Conservation (phyloP, 2,888 invertebrate genomes). For the Acanthococcus lagerstroemiae region DNA sequence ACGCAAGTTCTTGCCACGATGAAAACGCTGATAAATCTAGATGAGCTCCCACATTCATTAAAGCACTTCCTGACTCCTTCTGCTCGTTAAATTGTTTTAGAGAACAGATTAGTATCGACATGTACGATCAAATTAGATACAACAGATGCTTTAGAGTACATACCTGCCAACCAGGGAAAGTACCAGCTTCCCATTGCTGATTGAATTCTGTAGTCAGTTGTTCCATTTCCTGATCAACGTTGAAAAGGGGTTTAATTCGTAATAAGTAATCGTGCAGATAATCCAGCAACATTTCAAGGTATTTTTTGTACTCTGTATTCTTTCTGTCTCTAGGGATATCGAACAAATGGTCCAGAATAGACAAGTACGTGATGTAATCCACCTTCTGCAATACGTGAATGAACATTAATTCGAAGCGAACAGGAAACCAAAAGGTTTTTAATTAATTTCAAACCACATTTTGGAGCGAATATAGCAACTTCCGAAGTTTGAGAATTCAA, state of each 20-base stretch:
- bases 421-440: too few relatives aligned
- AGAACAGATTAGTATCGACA: too few relatives aligned
- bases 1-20: slow-evolving; percentile 93
- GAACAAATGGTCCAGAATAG: slow-evolving; percentile 87
- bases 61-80: slow-evolving; percentile 85
- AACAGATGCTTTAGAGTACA: too few relatives aligned
- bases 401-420: too few relatives aligned
- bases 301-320: slow-evolving; percentile 76
- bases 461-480: too few relatives aligned
- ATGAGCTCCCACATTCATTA: slow-evolving; percentile 91
- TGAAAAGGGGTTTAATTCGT: slow-evolving; percentile 75
- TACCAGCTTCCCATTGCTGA: slow-evolving; percentile 76
- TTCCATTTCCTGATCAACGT: slow-evolving; percentile 68
- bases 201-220: slow-evolving; percentile 70
- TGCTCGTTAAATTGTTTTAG: too few relatives aligned
- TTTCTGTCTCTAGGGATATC: slow-evolving; percentile 87
- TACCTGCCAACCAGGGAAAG: slow-evolving; percentile 84
- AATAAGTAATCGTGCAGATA: slow-evolving; percentile 75
- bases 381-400: slow-evolving; percentile 61
- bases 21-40: slow-evolving; percentile 97
- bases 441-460: too few relatives aligned
- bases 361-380: slow-evolving; percentile 91
- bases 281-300: slow-evolving; percentile 69
- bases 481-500: background rate
- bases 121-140: too few relatives aligned